phyloP scores from a whole-genome alignment of 2,888 invertebrate species.

The Callosobruchus maculatus region DNA sequence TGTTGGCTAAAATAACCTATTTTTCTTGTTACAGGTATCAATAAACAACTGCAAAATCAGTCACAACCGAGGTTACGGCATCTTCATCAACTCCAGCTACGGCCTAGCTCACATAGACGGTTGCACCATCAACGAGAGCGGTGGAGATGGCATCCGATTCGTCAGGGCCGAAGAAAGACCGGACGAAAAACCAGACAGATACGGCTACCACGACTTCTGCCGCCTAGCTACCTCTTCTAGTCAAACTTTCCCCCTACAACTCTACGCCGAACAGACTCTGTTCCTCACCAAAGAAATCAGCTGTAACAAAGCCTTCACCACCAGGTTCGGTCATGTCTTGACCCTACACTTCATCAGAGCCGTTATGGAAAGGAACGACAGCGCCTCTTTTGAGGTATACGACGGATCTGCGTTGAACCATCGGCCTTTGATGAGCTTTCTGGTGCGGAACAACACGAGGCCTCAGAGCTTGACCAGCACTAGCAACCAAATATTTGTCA shows the following conservation, averaged over 20 bases:
- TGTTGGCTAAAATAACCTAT: neutral
- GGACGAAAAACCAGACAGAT: slow-evolving; percentile 70
- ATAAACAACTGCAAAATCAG: slow-evolving; percentile 80
- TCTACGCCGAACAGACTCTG: slow-evolving; percentile 76
- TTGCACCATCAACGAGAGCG: slow-evolving; percentile 77
- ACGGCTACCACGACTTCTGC: slow-evolving; percentile 80
- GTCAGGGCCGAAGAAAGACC: slow-evolving; percentile 76
- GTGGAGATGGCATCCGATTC: slow-evolving; percentile 87
- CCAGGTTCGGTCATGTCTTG: slow-evolving; percentile 72
- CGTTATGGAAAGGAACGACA: slow-evolving; percentile 70
- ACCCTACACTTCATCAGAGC: slow-evolving; percentile 84
- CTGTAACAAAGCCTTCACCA: slow-evolving; percentile 78
- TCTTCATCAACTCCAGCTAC: slow-evolving; percentile 85
- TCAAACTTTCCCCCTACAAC: slow-evolving; percentile 82
- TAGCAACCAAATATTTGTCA: slow-evolving; percentile 73
- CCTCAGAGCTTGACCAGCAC: slow-evolving; percentile 86
- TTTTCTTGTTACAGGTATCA: slow-evolving; percentile 27
- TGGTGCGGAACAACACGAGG: slow-evolving; percentile 78
- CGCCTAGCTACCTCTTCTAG: slow-evolving; percentile 72
- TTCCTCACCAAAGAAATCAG: slow-evolving; percentile 67
- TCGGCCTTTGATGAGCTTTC: slow-evolving; percentile 66
- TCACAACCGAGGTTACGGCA: slow-evolving; percentile 82
- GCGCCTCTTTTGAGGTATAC: slow-evolving; percentile 71
- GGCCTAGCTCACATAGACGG: slow-evolving; percentile 76
- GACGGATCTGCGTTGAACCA: slow-evolving; percentile 73